Conservation (phyloP, 2,797 vertebrate genomes). For the Vespertilio murinus region DNA sequence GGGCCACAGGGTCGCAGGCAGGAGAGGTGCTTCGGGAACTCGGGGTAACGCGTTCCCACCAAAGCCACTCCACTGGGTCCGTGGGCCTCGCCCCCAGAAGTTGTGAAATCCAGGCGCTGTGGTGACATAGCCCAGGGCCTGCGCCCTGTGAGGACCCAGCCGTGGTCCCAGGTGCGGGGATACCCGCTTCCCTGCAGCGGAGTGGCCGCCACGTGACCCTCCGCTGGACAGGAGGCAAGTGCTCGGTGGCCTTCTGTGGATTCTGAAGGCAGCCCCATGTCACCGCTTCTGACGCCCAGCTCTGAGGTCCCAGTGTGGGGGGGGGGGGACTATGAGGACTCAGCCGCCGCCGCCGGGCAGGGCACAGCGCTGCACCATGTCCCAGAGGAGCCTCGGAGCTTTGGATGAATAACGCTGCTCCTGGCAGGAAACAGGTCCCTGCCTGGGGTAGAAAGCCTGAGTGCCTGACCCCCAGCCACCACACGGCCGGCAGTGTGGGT, state of each 20-base stretch:
- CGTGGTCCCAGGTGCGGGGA: background rate
- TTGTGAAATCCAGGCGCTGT: background rate
- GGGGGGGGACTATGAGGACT: background rate
- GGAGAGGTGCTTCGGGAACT: background rate
- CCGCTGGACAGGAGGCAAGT: background rate
- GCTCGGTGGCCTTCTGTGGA: background rate
- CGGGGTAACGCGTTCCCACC: background rate
- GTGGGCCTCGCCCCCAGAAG: no score
- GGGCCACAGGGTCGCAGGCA: background rate
- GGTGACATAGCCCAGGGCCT: background rate
- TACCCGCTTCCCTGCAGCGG: background rate
- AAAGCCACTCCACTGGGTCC: background rate
- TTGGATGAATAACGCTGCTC: background rate
- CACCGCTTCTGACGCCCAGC: background rate
- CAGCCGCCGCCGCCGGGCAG: no score
- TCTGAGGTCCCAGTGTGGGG: background rate
- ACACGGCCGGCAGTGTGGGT: background rate
- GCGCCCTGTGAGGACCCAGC: background rate
- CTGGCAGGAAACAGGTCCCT: background rate
- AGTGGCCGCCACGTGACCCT: background rate
- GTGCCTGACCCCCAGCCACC: background rate
- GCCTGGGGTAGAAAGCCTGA: background rate
- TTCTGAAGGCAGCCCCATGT: background rate
- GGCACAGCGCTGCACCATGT: background rate
- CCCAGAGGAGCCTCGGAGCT: background rate